Base-by-base conservation (phyloP, 2,797 vertebrate genomes). In the Sebastes diploproa region DNA sequence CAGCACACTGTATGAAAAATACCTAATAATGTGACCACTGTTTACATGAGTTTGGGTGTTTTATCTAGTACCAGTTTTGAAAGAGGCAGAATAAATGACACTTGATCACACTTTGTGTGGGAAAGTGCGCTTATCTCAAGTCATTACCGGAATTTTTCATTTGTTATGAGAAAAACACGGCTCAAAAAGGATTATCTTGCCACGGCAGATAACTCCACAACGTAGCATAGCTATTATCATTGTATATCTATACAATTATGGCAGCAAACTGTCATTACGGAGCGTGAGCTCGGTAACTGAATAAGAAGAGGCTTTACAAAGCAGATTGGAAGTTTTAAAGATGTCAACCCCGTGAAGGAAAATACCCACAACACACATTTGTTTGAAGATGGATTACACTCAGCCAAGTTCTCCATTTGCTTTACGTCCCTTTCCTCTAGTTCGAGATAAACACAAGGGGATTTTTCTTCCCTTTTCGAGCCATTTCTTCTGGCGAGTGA, bases 311-410 rank as follows among this genome's bases (percentile, higher is more conserved):
- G 66, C n/a, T 72, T 66, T 18, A 69, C 29, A 34, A 63, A 78
- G 76, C 16, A 16, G 66, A 76, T 22, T 54, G 50, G 50, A 54
- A 54, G 50, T 54, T 54, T 72, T 59, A 77, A 59, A 81, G 77
- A 79, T 46, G 74, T 80, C 80, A 67, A 50, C 29, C 32, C 32
- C 1, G 5, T 11, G 59, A 81, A 42, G 7, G 38, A 73, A 86
- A 77, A 78, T 38, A 77, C 67, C 69, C 75, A 69, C 74, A 68
- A 75, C 67, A 78, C 72, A 78, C 78, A 70, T 82, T 80, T 89
- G 71, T 89, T 88, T 89, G 85, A 91, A 86, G 88, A 92, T 42
- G 78, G 90, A 92, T 92, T 89, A 87, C 56, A 38, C 18, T 59
- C 62, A 63, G 72, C 77, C 72, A 83, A 83, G 20, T 83, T 81